These are phyloP conservation scores for Trachops cirrhosus DNA, from an alignment of 2,797 vertebrate genomes.

Conservation along the genomic window DNA sequence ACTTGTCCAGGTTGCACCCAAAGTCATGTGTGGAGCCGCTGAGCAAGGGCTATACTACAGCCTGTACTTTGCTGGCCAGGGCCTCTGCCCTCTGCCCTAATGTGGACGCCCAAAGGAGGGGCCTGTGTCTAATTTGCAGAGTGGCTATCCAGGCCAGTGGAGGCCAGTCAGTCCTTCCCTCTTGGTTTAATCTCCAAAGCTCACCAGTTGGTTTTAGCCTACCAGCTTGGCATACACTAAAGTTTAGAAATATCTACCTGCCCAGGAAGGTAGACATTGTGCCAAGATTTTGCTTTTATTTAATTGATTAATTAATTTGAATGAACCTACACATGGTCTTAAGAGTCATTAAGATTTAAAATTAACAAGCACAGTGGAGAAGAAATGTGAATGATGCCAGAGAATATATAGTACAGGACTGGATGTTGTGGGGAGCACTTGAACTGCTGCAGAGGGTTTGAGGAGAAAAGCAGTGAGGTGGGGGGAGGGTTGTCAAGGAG, in stretches of 20 bases:
- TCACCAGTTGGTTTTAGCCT: background rate
- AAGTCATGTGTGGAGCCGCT: rapidly evolving
- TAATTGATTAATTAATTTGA: background rate
- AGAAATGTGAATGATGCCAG: background rate
- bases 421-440: background rate
- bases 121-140: background rate
- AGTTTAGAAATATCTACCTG: background rate
- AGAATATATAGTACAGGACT: too few species aligned
- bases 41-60: background rate
- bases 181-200: background rate
- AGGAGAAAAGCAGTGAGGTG: background rate
- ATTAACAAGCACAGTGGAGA: background rate
- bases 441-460: background rate
- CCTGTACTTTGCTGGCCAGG: background rate
- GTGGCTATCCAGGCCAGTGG: rapidly evolving
- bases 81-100: background rate
- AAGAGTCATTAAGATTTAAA: background rate
- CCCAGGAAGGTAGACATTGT: background rate
- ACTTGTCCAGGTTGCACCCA: background rate
- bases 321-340: background rate
- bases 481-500: background rate
- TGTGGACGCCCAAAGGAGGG: background rate
- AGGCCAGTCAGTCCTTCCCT: background rate
- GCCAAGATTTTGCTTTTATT: background rate
- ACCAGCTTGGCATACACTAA: background rate